Percentiles rank a stretch among this genome's conserved stretches.
These are phyloP conservation scores for Chironomus tepperi DNA, from an alignment of 1,140 invertebrate genomes.

Conservation along the genomic window DNA sequence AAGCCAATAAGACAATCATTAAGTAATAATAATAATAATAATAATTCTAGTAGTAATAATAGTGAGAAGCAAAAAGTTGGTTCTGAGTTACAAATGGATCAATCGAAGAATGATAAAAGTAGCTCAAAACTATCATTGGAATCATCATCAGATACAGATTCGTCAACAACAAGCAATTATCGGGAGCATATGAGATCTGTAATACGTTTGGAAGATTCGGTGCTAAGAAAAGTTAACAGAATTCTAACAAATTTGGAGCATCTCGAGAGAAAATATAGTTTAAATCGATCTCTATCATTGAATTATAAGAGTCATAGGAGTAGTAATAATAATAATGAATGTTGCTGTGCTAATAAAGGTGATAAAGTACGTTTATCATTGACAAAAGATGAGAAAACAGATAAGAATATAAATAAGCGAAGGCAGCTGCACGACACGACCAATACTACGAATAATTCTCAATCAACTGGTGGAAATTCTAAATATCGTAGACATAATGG, in stretches of 20 bases:
- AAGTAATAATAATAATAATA: constrained; percentile 28
- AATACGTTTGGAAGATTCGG: constrained; percentile 16
- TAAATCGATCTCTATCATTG: constrained; percentile 52
- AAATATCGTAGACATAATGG: constrained; percentile 35
- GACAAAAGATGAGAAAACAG: constrained; percentile 72
- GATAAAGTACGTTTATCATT: constrained; percentile 49
- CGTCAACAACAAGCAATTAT: constrained; percentile 38
- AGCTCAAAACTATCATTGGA: background rate
- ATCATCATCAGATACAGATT: constrained; percentile 37
- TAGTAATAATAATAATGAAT: constrained; percentile 28
- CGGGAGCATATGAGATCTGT: constrained; percentile 29
- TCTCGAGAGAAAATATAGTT: constrained; percentile 33
- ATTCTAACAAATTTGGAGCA: constrained; percentile 25
- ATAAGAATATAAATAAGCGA: constrained; percentile 65
- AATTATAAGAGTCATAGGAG: constrained; percentile 44
- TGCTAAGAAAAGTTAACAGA: constrained; percentile 25
- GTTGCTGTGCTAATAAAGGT: constrained; percentile 33
- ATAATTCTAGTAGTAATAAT: constrained; percentile 21
- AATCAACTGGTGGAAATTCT: constrained; percentile 25
- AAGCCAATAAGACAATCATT: constrained; percentile 36
- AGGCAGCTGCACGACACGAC: constrained; percentile 46
- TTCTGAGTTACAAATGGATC: constrained; percentile 25
- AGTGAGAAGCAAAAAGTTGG: constrained; percentile 23
- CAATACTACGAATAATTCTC: background rate
- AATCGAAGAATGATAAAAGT: constrained; percentile 21